Base-by-base conservation (phyloP, 35 echinoderm and acorn worm species). In the Apostichopus parvimensis region DNA sequence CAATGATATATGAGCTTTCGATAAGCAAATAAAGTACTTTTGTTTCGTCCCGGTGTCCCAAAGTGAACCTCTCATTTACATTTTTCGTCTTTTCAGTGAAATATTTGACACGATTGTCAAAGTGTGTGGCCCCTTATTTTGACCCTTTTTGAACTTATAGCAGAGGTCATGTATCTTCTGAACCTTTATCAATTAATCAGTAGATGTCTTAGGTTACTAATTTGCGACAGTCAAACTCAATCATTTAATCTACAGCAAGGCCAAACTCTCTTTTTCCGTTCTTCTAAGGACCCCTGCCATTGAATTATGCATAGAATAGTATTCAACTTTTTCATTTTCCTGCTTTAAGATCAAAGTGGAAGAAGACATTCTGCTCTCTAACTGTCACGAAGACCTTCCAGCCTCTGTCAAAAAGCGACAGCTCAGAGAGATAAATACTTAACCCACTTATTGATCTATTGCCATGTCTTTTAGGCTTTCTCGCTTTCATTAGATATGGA, bases 361-460 rank as follows among this genome's bases (percentile, higher is more conserved):
- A 84, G 23, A n/a, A 55, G 81, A 84, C 81, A 59, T 84, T 56
- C 58, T 5, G 81, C 81, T 84, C 81, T 84, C 56, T 56, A 84
- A 53, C 81, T 84, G 81, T 84, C 81, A 62, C 6, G 23, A 84
- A 84, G 81, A 59, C 81, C 54, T 59, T 23, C 14, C 81, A 84
- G 81, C 17, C 81, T 84, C n/a, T 59, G 15, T 84, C 81, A 84
- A 55, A 56, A 58, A 59, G 9, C 81, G 81, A 60, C 57, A 59
- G 55, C 55, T 18, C 81, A 20, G 53, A 58, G 81, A 84, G 81
- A 84, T 24, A 59, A 84, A 54, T 55, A 84, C 81, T 84, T 84
- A 84, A 84, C 81, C 81, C 81, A 84, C 54, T 84, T 84, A 84
- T 84, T 84, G 81, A 84, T 84, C 57, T 53, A 21, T 59, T 17